phyloP scores from a whole-genome alignment of 2,113 vertebrate genomes.

The Passer domesticus region DNA sequence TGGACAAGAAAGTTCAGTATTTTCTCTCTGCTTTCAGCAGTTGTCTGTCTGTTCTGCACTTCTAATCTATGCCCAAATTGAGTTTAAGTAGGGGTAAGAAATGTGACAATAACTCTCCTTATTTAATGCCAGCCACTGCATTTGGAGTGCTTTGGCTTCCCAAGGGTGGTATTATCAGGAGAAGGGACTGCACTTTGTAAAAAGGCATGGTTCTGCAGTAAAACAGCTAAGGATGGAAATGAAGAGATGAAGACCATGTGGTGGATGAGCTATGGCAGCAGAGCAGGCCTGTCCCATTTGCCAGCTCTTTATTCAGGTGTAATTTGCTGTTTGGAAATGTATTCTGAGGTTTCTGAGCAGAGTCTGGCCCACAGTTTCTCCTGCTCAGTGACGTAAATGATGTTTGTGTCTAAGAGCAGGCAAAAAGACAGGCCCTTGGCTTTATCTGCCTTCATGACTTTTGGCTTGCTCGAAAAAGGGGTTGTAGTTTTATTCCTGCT shows the following conservation, averaged over 20 bases:
- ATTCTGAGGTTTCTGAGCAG: not conserved
- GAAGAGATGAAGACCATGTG: not conserved
- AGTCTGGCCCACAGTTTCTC: not conserved
- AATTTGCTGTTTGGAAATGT: not conserved
- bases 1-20: not conserved
- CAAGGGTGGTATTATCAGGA: not conserved
- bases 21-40: not conserved
- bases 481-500: not conserved
- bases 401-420: not conserved
- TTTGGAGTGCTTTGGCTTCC: not conserved
- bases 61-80: not conserved
- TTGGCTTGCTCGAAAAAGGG: accelerated
- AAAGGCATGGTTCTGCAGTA: not conserved
- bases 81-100: not conserved
- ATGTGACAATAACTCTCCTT: not conserved
- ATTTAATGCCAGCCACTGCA: not conserved
- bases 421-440: not conserved
- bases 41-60: not conserved
- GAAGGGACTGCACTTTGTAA: not conserved
- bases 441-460: not conserved
- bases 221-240: not conserved
- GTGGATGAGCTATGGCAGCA: not conserved
- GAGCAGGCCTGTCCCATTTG: not conserved
- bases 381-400: not conserved
- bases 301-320: not conserved